Evolutionary conservation across 2,888 invertebrate species (phyloP).

Genomic region (Serripes groenlandicus): DNA sequence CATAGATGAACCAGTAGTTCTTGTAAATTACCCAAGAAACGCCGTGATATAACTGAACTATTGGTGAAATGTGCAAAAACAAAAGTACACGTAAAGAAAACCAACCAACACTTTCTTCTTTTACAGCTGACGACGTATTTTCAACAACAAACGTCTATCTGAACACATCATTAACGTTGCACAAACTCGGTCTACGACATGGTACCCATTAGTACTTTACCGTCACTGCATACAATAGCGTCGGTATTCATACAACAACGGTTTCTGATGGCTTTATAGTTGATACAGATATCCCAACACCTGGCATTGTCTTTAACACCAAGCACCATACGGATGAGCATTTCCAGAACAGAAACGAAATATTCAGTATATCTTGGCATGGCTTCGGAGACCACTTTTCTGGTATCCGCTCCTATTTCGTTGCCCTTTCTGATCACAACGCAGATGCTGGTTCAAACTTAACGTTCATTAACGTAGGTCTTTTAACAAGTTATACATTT

Average conservation of each 20-base stretch:
- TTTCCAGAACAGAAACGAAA: conserved; percentile 45
- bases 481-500: conserved; percentile 19
- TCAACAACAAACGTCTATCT: neutral
- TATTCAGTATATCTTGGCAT: conserved; percentile 46
- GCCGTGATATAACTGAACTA: too few relatives aligned
- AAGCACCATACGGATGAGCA: conserved; percentile 36
- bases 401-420: conserved; percentile 35
- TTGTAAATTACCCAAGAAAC: too few relatives aligned
- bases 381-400: conserved; percentile 61
- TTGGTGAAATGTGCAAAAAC: too few relatives aligned
- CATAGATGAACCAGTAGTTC: too few relatives aligned
- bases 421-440: conserved; percentile 1
- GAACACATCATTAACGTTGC: neutral
- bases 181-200: neutral
- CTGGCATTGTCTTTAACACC: conserved; percentile 69
- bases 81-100: too few relatives aligned
- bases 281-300: conserved; percentile 54
- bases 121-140: neutral
- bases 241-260: conserved; percentile 29
- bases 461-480: conserved; percentile 17
- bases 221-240: conserved; percentile 36
- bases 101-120: too few relatives aligned
- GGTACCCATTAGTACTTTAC: conserved; percentile 37
- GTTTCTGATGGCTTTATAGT: conserved; percentile 43
- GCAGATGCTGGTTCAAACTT: neutral